phyloP scores from a whole-genome alignment of 2,113 vertebrate species.

The Gobio gobio region DNA sequence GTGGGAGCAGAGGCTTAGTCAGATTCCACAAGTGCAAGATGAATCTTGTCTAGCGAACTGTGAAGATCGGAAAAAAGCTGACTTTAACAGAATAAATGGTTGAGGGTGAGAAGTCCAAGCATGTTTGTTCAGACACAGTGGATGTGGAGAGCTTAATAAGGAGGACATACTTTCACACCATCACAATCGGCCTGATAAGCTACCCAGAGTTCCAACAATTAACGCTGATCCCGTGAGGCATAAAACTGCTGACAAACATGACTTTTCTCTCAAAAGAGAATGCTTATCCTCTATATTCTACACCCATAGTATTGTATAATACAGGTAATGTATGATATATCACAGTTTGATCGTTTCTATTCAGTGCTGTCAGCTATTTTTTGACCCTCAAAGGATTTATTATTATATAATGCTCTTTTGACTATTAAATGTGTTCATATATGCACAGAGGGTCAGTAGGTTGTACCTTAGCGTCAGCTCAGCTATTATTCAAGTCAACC shows the following conservation, averaged over 20 bases:
- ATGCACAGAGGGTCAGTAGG: neutral
- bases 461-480: neutral
- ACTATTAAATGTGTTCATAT: neutral
- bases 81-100: slow-evolving; percentile 37
- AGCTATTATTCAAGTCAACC: slow-evolving; percentile 21
- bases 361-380: neutral
- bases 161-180: slow-evolving; percentile 30
- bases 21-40: slow-evolving; percentile 50
- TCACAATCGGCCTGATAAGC: slow-evolving; percentile 26
- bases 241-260: neutral
- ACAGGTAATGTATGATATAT: neutral
- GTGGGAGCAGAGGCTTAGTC: slow-evolving; percentile 33
- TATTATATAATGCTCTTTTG: slow-evolving; percentile 9
- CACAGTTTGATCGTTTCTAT: neutral
- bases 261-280: neutral
- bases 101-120: slow-evolving; percentile 20
- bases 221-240: neutral
- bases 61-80: slow-evolving; percentile 34
- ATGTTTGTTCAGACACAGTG: slow-evolving; percentile 35
- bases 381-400: neutral
- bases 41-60: slow-evolving; percentile 48
- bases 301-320: neutral
- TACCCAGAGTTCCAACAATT: neutral
- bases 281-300: neutral
- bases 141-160: slow-evolving; percentile 19